Evolutionary conservation across 1,140 invertebrate species (phyloP), one percentile per base, ranked within the genome.

Genomic region (Nasonia longicornis): DNA sequence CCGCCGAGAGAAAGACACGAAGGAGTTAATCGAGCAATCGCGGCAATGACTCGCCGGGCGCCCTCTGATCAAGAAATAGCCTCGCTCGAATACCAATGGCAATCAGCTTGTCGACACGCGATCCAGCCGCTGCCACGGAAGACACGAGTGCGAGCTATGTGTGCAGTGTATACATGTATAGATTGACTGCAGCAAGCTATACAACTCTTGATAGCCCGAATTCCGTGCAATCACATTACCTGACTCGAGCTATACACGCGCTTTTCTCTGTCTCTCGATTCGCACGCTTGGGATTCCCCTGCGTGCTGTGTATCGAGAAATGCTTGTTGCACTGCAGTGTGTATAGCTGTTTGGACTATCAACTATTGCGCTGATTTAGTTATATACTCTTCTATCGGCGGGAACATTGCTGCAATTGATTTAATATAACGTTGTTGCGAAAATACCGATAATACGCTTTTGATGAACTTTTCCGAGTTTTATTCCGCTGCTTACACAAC

Each of bases 101-200:
- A 79, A 79, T 82, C 38, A 71, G 16, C 26, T 42, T 73, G 80
- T 82, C 83, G 80, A 84, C 83, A 84, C 83, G 83, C 80, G 80
- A 84, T 82, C 52, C 67, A 58, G n/a, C 66, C 48, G 42, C 42
- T 29, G 11, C 29, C 29, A 45, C 45, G 38, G 26, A 74, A 80
- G 42, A 75, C 73, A 69, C 70, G 71, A 79, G 38, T 22, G 29
- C 58, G 77, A 48, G 29, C 6, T 14, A 11, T n/a, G 31, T 20
- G 69, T 10, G 69, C 48, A 10, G 20, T 14, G 63, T 16, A 14
- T 69, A 12, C 3, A 3, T 38, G 69, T 6, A n/a, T 64, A 64
- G 26, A 66, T 29, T 67, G 20, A 35, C 31, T n/a, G 16, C 4
- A 16, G 48, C 48, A 52, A 52, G 48, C 52, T 58, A 26, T 26